These are phyloP conservation scores for Hirudo medicinalis DNA, from an alignment of 1,140 invertebrate species.

Conservation along the genomic window DNA sequence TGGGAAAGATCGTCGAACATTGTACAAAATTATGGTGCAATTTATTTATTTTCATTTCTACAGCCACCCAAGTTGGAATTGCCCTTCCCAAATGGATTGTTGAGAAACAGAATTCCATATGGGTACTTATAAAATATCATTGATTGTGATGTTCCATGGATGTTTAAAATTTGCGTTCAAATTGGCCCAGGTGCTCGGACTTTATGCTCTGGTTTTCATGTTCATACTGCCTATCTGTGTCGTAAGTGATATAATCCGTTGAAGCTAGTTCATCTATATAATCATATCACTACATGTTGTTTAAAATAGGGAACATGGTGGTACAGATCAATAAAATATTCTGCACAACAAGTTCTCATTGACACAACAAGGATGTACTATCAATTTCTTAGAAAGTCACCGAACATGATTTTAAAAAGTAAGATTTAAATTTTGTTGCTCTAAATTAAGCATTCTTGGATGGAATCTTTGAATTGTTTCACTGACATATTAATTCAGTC, in stretches of 20 bases:
- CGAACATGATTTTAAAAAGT: constrained; percentile 79
- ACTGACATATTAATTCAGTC: too few relatives aligned
- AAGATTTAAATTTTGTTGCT: constrained; percentile 30
- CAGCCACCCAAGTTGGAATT: constrained; percentile 94
- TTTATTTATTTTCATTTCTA: constrained; percentile 26
- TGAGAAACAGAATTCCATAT: constrained; percentile 96
- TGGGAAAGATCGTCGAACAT: neutral
- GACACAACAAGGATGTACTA: constrained; percentile 91
- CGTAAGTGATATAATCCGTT: constrained; percentile 35
- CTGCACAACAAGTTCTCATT: constrained; percentile 82
- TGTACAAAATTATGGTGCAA: too few relatives aligned
- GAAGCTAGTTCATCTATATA: too few relatives aligned
- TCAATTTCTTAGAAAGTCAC: constrained; percentile 86
- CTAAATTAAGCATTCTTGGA: neutral
- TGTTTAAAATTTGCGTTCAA: constrained; percentile 11
- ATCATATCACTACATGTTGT: too few relatives aligned
- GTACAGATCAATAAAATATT: constrained; percentile 92
- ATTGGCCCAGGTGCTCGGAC: constrained; percentile 55
- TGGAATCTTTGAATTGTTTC: constrained; percentile 8
- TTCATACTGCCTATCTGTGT: constrained; percentile 81
- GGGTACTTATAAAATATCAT: constrained; percentile 48
- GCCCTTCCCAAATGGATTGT: constrained; percentile 99
- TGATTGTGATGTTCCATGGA: neutral
- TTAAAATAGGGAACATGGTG: constrained; percentile 74
- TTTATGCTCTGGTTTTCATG: constrained; percentile 95